These are phyloP conservation scores for Parapsyche elsis DNA, from an alignment of 1,140 invertebrate species.

Conservation along the genomic window DNA sequence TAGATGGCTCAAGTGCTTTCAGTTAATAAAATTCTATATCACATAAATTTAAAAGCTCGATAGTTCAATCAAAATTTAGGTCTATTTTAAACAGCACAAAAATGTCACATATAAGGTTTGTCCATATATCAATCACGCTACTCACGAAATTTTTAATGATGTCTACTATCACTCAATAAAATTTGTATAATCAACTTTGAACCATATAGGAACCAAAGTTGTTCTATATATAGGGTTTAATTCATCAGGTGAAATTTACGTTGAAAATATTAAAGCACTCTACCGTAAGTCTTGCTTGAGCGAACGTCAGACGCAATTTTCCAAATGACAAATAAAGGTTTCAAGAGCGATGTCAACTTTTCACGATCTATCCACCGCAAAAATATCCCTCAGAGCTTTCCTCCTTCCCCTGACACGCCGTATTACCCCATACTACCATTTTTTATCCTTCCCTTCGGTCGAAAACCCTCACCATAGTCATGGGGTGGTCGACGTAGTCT, in stretches of 20 bases:
- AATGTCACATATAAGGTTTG: too few species aligned
- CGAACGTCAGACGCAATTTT: constrained; percentile 16
- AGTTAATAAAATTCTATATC: too few species aligned
- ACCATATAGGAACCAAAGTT: too few species aligned
- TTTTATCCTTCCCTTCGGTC: background rate
- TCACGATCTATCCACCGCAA: background rate
- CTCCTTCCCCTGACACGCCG: background rate
- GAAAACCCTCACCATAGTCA: background rate
- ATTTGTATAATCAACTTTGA: too few species aligned
- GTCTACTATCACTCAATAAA: too few species aligned
- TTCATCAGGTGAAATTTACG: background rate
- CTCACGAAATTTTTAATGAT: too few species aligned
- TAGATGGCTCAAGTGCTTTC: too few species aligned
- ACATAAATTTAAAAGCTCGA: too few species aligned
- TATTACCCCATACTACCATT: background rate
- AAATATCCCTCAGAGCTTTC: background rate
- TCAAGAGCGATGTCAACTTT: constrained; percentile 35
- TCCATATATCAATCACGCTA: too few species aligned
- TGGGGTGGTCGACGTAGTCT: background rate
- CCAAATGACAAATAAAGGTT: constrained; percentile 30
- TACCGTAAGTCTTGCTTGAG: background rate
- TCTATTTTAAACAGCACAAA: too few species aligned
- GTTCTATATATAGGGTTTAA: too few species aligned
- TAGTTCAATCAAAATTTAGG: too few species aligned
- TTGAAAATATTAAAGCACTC: background rate